Base-by-base conservation (phyloP, 2,888 invertebrate species). In the Willowsia nigromaculata region DNA sequence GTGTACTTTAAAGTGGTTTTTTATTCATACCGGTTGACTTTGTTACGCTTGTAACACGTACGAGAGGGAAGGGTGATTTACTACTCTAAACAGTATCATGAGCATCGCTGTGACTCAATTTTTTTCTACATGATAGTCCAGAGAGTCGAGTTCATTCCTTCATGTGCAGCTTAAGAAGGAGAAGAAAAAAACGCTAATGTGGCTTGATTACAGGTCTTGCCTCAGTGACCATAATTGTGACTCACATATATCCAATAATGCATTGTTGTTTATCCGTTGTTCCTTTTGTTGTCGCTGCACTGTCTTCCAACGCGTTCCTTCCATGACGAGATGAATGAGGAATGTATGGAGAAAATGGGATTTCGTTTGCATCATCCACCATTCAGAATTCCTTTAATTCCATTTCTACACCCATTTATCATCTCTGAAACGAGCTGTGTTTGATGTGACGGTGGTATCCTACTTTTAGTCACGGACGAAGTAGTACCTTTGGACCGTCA, bases 171-270 rank as follows among this genome's bases (percentile, higher is more conserved):
- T n/a, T 25, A 59, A 68, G 53, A 47, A 18, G 50, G 47, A 30
- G 25, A 40, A 40, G 62, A 22, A 65, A 85, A 43, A 76, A 78
- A 87, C 40, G 74, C 50, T 91, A 92, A 92, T 92, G 91, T 91
- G 87, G 74, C 91, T 91, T 92, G 92, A 92, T 92, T 92, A 92
- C 91, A 91, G 92, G 92, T 91, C 89, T 91, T 91, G 91, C 85
- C 90, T 91, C 91, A 91, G 89, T 90, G 91, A 90, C 83, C 88
- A 88, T 83, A 83, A 88, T 88, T 88, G 83, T 78, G 68, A 83
- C 83, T 83, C 88, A 81, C 76, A 43, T 74, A 74, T 83, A 88
- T 76, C 83, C 65, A 88, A 76, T 76, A 68, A 50, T 83, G 68
- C 74, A 62, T 85, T 85, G 62, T 53, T 71, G 68, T 88, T 88